phyloP scores from a whole-genome alignment of 64 coral and sea anemone species.

The Astreopora myriophthalma region DNA sequence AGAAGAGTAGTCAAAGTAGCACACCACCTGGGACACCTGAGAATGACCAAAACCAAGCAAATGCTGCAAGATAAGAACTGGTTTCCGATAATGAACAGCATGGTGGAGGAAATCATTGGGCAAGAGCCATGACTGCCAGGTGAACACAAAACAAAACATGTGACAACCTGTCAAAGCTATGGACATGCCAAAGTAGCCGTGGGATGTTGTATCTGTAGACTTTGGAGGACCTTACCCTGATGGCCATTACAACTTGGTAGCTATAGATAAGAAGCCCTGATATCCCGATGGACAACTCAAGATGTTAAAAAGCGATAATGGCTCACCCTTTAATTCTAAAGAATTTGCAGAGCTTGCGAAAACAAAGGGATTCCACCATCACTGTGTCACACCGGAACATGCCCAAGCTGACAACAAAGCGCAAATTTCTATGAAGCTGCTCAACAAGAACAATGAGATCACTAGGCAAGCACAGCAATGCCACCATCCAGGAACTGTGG shows the following conservation, averaged over 20 bases:
- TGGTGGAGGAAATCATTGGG: background rate
- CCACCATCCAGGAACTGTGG: too few species aligned
- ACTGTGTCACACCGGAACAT: background rate
- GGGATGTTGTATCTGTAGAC: conserved; percentile 15
- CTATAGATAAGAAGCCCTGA: conserved; percentile 2
- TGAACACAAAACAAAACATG: conserved; percentile 1
- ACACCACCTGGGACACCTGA: conserved; percentile 50
- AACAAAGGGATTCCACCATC: background rate
- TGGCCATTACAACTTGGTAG: conserved; percentile 23
- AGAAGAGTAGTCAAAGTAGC: conserved; percentile 25
- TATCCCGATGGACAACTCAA: background rate
- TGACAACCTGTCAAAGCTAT: background rate
- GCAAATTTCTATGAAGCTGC: background rate
- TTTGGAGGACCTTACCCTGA: conserved; percentile 43
- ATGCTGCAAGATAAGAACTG: conserved; percentile 52
- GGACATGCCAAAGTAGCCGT: conserved; percentile 20
- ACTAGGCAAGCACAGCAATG: too few species aligned
- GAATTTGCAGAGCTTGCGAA: background rate
- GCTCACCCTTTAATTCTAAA: background rate
- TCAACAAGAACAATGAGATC: too few species aligned
- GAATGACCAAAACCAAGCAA: conserved; percentile 59
- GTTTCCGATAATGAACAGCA: conserved; percentile 32
- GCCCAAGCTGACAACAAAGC: background rate
- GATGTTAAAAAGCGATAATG: background rate
- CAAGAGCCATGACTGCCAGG: conserved; percentile 8